Evolutionary conservation across 2,888 invertebrate genomes (phyloP), one percentile per base, ranked within the genome.

Genomic region (Drosophila nr. perissopoda): DNA sequence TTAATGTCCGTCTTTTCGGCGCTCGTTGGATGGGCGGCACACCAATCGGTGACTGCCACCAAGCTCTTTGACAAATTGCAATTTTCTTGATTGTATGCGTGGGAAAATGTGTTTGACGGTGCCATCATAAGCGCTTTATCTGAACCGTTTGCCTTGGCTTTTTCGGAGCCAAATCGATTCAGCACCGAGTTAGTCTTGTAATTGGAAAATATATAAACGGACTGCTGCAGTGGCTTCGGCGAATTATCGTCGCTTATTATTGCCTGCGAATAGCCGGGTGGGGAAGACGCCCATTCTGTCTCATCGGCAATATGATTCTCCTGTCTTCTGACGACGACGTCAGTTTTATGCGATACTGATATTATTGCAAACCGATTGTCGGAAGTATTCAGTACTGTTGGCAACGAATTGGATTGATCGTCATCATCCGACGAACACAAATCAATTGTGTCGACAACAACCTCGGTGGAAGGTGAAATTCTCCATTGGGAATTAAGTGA

Each of bases 381-480:
- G 7, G 73, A 64, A 25, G 0, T 25, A 45, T 65, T 85, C 31
- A 70, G 52, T 34, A 69, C 67, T 68, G 68, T 72, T 4, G 73
- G 45, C 18, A 65, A 40, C 27, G 53, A 54, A 31, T 45, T 68
- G 21, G 67, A 36, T 52, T 69, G 60, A 36, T 84, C 73, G 21
- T 96, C 96, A 81, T 96, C 96, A 68, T 95, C 96, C 2, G 96
- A 94, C 10, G 94, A 95, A 91, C 96, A 96, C 89, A 96, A 94
- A 91, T 96, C 95, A 82, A 96, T 95, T 90, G 95, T 94, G 78
- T 93, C 93, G 88, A 95, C 94, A 93, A 93, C 89, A 36, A 92
- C 90, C 76, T 92, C 92, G n/a, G 76, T 86, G 27, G 92, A 86
- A 18, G 92, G 90, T 16, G 92, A 92, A 73, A 92, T 92, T 73